A percentile compares a stretch with the other conserved stretches of the same genome.
phyloP scores from a whole-genome alignment of 2,113 vertebrate species.

The Nanger granti region DNA sequence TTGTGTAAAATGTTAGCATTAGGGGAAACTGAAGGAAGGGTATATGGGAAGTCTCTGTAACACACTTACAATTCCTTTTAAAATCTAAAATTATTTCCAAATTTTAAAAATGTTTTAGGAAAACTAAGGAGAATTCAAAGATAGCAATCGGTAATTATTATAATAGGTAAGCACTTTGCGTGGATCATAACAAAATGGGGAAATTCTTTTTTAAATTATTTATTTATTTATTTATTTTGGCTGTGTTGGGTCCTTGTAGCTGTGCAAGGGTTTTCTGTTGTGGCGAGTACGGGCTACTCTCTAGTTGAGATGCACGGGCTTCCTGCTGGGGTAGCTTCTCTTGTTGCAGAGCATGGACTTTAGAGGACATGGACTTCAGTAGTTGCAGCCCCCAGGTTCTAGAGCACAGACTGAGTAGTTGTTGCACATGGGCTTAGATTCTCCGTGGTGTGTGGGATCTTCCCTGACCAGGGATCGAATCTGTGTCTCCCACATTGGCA shows the following conservation, averaged over 20 bases:
- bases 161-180: background rate
- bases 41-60: background rate
- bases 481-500: background rate
- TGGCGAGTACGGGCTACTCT: background rate
- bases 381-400: background rate
- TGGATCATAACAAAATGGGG: background rate
- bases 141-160: background rate
- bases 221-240: background rate
- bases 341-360: background rate
- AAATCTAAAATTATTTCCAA: background rate
- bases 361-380: background rate
- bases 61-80: background rate
- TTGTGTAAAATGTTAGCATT: background rate
- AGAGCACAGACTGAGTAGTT: background rate
- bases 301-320: rapidly evolving
- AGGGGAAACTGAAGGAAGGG: background rate
- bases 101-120: background rate
- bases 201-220: background rate
- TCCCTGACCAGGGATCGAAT: background rate
- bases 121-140: background rate
- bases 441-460: background rate
- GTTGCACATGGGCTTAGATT: background rate
- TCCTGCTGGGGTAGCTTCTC: background rate
- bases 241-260: background rate
- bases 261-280: background rate